Evolutionary conservation across 2,888 invertebrate genomes (phyloP).

Genomic region (Synanthedon tipuliformis): DNA sequence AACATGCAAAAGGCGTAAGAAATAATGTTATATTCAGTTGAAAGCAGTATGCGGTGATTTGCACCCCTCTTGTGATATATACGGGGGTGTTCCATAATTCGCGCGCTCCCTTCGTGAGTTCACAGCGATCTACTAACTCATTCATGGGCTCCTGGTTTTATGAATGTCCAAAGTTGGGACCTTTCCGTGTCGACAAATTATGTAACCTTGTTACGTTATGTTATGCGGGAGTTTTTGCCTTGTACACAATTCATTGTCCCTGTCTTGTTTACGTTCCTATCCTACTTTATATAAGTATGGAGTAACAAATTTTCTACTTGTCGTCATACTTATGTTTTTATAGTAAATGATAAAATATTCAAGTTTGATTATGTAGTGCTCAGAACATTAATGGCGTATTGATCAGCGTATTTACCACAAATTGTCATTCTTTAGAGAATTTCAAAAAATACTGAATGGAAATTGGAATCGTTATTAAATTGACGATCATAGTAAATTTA

Average conservation of each 20-base stretch:
- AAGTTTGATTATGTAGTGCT: too few relatives aligned
- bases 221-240: constrained; percentile 10
- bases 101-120: not conserved
- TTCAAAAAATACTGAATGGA: too few relatives aligned
- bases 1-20: not conserved
- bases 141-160: constrained; percentile 18
- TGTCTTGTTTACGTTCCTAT: constrained; percentile 3
- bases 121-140: constrained; percentile 8
- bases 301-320: too few relatives aligned
- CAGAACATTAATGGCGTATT: too few relatives aligned
- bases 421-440: too few relatives aligned
- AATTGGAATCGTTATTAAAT: too few relatives aligned
- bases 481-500: too few relatives aligned
- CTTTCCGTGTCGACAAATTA: constrained; percentile 27
- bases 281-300: not conserved
- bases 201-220: constrained; percentile 12
- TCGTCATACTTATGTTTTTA: too few relatives aligned
- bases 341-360: too few relatives aligned
- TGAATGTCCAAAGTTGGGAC: constrained; percentile 22
- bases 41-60: not conserved
- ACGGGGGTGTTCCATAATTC: constrained; percentile 4
- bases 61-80: not conserved
- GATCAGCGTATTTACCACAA: too few relatives aligned
- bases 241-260: constrained; percentile 1
- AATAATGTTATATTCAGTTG: not conserved